phyloP scores from a whole-genome alignment of 2,797 vertebrate species.

The Mionectes olivaceus region DNA sequence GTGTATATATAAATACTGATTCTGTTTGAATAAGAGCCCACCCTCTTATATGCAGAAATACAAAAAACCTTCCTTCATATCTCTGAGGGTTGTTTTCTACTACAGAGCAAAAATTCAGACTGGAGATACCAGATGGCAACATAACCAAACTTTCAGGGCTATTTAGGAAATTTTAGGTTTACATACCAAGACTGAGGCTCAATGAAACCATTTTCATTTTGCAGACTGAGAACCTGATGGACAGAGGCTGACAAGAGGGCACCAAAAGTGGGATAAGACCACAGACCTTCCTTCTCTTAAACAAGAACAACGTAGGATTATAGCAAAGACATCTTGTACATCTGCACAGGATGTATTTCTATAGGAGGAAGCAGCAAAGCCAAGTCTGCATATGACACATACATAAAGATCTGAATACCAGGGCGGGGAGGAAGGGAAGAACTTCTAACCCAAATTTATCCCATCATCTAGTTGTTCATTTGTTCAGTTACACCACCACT shows the following conservation, averaged over 20 bases:
- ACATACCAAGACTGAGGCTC: accelerated
- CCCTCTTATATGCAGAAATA: neutral
- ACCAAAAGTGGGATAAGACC: neutral
- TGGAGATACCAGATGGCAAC: neutral
- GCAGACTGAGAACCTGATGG: neutral
- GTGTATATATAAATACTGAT: neutral
- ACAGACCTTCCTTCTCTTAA: neutral
- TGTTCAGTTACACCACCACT: neutral
- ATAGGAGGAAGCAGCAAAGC: neutral
- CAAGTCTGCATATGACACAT: neutral
- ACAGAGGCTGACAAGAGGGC: neutral
- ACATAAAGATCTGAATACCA: neutral
- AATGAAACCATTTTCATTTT: neutral
- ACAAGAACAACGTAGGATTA: neutral
- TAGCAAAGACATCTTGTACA: neutral
- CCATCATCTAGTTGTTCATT: neutral
- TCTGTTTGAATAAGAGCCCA: neutral
- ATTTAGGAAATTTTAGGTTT: neutral
- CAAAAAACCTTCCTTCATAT: neutral
- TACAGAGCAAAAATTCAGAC: neutral
- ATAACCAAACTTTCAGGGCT: neutral
- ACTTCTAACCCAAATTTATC: neutral
- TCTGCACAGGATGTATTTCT: neutral
- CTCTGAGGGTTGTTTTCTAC: neutral
- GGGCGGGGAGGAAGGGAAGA: neutral